Conservation (phyloP, 30 jellyfish, hydroid and myxozoan species). For the Cassiopea andromeda region DNA sequence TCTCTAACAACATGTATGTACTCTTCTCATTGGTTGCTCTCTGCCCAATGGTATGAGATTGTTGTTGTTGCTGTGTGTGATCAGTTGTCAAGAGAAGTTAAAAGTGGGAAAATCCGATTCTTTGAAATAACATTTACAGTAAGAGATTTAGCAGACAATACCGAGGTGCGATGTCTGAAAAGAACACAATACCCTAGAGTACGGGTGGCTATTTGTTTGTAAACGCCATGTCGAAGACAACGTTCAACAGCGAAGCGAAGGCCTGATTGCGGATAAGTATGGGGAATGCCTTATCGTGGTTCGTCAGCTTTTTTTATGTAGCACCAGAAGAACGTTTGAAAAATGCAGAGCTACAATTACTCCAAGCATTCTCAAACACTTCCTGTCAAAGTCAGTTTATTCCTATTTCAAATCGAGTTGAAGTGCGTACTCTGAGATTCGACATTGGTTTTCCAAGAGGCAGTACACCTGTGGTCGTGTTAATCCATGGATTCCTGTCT, state of each 20-base stretch:
- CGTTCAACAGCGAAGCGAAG: neutral
- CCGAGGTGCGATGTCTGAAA: no score
- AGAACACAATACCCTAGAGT: no score
- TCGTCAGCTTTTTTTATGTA: constrained; percentile 11
- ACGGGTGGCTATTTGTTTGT: no score
- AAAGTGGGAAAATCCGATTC: no score
- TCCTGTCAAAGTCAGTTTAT: constrained; percentile 85
- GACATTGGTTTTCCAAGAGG: constrained; percentile 67
- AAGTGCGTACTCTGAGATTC: constrained; percentile 81
- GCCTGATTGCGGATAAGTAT: neutral
- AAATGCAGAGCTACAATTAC: constrained; percentile 68
- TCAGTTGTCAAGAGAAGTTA: no score
- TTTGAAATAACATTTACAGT: no score
- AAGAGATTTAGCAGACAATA: no score
- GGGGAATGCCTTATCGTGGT: constrained; percentile 59
- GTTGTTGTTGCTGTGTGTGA: no score
- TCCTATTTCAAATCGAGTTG: constrained; percentile 73
- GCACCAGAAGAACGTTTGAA: constrained; percentile 51
- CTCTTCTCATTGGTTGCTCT: no score
- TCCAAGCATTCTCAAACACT: constrained; percentile 66
- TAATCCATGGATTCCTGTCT: constrained; percentile 94
- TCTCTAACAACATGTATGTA: no score
- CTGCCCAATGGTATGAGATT: no score
- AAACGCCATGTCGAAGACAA: neutral
- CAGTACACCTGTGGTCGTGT: constrained; percentile 67